These are phyloP conservation scores for Drosophila serrata DNA, from an alignment of 1,140 invertebrate genomes.

Conservation along the genomic window DNA sequence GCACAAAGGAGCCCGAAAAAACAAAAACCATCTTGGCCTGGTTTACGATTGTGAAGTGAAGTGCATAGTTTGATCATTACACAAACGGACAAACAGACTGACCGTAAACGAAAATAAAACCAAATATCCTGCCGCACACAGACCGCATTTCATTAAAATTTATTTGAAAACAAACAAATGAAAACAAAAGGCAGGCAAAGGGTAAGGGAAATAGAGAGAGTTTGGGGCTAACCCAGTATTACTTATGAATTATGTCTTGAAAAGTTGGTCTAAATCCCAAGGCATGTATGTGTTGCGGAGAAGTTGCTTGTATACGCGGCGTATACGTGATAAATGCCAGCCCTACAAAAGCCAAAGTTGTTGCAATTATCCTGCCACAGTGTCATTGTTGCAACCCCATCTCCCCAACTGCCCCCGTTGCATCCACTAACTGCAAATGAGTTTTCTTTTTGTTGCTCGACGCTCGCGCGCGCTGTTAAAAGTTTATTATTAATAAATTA, in stretches of 20 bases:
- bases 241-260: constrained; percentile 47
- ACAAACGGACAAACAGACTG: constrained; percentile 33
- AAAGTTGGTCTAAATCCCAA: constrained; percentile 38
- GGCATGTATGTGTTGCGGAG: constrained; percentile 17
- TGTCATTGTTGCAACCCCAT: constrained; percentile 52
- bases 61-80: constrained; percentile 35
- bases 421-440: constrained; percentile 49
- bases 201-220: no score
- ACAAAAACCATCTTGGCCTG: constrained; percentile 26
- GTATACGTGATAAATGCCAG: constrained; percentile 58
- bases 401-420: neutral
- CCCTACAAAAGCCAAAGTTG: constrained; percentile 52
- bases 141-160: constrained; percentile 49
- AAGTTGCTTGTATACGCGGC: constrained; percentile 25
- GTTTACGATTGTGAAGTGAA: constrained; percentile 45
- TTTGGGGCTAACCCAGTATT: constrained; percentile 1
- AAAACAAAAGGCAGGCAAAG: neutral
- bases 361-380: constrained; percentile 53
- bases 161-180: constrained; percentile 32
- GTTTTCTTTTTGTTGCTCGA: constrained; percentile 58
- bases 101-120: constrained; percentile 48
- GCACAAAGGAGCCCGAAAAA: constrained; percentile 44
- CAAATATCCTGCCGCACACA: constrained; percentile 27
- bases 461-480: constrained; percentile 55
- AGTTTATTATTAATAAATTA: constrained; percentile 83